phyloP scores from a whole-genome alignment of 2,797 vertebrate genomes.

The Nothura maculosa region DNA sequence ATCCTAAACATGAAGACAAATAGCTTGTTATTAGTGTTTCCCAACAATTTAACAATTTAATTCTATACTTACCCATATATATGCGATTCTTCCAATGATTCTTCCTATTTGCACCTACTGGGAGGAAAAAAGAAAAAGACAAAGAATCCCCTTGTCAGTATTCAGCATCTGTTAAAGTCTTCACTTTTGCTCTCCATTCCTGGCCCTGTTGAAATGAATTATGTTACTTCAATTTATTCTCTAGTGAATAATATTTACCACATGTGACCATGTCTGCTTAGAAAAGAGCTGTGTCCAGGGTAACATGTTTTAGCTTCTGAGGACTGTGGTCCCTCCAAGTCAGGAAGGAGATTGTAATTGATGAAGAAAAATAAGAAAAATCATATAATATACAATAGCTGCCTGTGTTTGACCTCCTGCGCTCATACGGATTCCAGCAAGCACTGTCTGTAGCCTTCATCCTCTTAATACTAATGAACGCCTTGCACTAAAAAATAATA shows the following conservation, averaged over 20 bases:
- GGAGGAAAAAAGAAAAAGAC: too few relatives aligned
- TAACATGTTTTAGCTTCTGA: conserved; percentile 17
- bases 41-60: background rate
- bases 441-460: background rate
- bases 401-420: conserved; percentile 1
- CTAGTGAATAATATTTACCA: conserved; percentile 48
- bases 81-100: background rate
- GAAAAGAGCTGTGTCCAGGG: conserved; percentile 1
- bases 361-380: conserved; percentile 44
- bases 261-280: conserved; percentile 32
- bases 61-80: background rate
- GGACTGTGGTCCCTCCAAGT: background rate
- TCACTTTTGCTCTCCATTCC: conserved; percentile 10
- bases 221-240: conserved; percentile 40
- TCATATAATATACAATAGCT: conserved; percentile 30
- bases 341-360: conserved; percentile 52
- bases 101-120: background rate
- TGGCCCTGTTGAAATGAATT: conserved; percentile 40
- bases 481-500: background rate
- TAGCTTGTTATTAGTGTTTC: background rate
- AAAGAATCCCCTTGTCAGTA: background rate
- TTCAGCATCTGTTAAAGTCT: conserved; percentile 46
- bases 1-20: background rate
- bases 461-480: background rate
- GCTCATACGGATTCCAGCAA: background rate